These are phyloP conservation scores for Dryoscopus gambensis DNA, from an alignment of 2,113 vertebrate species.

Conservation along the genomic window DNA sequence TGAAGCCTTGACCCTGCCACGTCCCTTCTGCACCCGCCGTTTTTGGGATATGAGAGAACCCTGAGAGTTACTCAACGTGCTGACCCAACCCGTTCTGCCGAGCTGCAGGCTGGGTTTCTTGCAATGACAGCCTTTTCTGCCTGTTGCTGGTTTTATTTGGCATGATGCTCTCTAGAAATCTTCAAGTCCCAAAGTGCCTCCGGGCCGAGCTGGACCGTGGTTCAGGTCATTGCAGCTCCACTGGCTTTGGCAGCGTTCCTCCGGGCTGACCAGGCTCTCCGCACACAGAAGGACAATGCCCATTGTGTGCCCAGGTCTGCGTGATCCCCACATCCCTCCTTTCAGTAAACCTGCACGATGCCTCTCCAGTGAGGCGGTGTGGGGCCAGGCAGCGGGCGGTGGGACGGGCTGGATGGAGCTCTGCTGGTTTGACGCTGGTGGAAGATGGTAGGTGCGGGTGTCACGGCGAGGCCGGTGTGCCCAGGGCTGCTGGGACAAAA, in stretches of 20 bases:
- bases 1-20: neutral
- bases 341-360: neutral
- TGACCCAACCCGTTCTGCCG: neutral
- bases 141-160: neutral
- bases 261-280: neutral
- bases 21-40: neutral
- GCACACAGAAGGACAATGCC: neutral
- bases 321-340: neutral
- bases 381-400: accelerated
- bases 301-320: neutral
- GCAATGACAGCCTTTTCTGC: neutral
- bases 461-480: accelerated
- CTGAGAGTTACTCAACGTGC: neutral
- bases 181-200: neutral
- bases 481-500: neutral
- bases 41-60: neutral
- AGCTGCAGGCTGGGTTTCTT: neutral
- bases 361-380: neutral
- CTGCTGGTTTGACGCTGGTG: accelerated
- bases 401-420: neutral
- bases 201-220: neutral
- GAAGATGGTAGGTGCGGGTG: neutral
- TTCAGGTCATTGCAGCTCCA: neutral
- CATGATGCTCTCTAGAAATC: neutral
- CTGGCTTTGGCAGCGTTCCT: neutral